Evolutionary conservation across 1,140 invertebrate species (phyloP), one percentile per base, ranked within the genome.

Genomic region (Macrotrachela quadricornifera): DNA sequence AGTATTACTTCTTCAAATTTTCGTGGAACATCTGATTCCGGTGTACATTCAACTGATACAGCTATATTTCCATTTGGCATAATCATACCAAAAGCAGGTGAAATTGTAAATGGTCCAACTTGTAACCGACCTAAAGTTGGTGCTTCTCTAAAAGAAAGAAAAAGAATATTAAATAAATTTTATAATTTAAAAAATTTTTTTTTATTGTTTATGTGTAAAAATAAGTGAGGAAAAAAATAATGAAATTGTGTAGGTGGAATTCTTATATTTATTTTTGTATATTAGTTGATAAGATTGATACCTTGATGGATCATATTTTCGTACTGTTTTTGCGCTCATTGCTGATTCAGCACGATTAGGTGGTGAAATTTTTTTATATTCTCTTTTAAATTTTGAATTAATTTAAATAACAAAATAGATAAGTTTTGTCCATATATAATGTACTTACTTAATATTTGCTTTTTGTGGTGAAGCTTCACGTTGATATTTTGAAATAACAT

Each of bases 21-120:
- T 38, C 63, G 63, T 44, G 60, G 57, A 18, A 51, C 2, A 30
- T 30, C 21, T 30, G 21, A 55, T 54, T 71, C 67, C n/a, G 66
- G 61, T 12, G 62, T 59, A 60, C 65, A 69, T 40, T 71, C 69
- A 1, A 69, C 64, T 16, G 59, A 64, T 51, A 71, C 63, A n/a
- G 57, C 60, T 51, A 65, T 62, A 44, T 63, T 61, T 12, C 61
- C 60, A 48, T 62, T 61, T 41, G 64, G 61, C 12, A 64, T 50
- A 17, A 70, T 61, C 15, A 64, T 65, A 17, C 67, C 67, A 62
- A 63, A 64, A 6, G 67, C 64, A 30, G 69, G 69, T 58, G 61
- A 67, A 39, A 70, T 62, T 37, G 62, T 64, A 57, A 68, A 47
- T 16, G 40, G 50, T n/a, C 49, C 49, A 15, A 39, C 46, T 49